These are phyloP conservation scores for Microcebus ravelobensis DNA, from an alignment of 2,113 vertebrate genomes.

Conservation along the genomic window DNA sequence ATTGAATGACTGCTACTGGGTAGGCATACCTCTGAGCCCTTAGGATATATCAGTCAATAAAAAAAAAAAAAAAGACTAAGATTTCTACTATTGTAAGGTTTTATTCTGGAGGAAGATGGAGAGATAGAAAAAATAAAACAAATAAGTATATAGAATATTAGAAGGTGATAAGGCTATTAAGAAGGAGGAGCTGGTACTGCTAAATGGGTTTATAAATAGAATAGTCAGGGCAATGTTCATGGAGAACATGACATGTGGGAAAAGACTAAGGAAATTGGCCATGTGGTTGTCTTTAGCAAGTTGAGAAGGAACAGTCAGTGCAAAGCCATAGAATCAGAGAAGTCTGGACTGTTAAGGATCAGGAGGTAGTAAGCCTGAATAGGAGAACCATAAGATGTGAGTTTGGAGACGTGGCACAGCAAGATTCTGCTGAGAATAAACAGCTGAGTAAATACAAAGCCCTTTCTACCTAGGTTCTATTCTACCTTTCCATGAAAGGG, in stretches of 20 bases:
- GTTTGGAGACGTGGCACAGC: too few species aligned
- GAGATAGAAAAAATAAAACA: background rate
- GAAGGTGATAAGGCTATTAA: background rate
- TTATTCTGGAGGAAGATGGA: background rate
- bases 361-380: background rate
- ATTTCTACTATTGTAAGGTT: background rate
- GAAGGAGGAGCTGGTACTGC: background rate
- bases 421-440: too few species aligned
- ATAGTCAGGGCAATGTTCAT: background rate
- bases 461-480: background rate
- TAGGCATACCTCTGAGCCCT: background rate
- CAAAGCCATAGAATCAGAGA: accelerated
- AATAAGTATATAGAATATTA: background rate
- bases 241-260: background rate
- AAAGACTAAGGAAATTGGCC: background rate
- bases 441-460: background rate
- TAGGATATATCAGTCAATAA: background rate
- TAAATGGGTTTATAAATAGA: background rate
- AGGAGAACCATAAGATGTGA: background rate
- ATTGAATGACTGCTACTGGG: background rate
- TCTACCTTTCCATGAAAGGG: background rate
- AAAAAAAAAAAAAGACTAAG: background rate
- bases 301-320: background rate
- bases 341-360: background rate
- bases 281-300: accelerated